Percentiles rank a stretch among this genome's conserved stretches.
These are phyloP conservation scores for Apotomis turbidana DNA, from an alignment of 2,888 invertebrate genomes.

Conservation along the genomic window DNA sequence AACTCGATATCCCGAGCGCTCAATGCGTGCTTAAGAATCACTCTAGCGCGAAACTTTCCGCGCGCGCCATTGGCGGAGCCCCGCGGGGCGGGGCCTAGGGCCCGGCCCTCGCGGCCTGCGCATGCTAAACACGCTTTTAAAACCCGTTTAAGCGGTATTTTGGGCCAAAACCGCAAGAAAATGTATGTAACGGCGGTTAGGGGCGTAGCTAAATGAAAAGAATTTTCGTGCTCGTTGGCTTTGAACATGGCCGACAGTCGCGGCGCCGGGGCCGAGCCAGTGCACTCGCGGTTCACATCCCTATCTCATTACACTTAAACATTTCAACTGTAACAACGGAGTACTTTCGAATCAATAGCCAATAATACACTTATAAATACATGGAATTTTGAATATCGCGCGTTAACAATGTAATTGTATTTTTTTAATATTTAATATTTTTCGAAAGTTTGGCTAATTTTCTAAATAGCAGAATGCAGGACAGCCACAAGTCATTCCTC, in stretches of 20 bases:
- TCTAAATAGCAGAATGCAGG: conserved; percentile 74
- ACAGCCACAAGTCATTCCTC: conserved; percentile 90
- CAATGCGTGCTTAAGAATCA: conserved; percentile 73
- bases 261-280: conserved; percentile 62
- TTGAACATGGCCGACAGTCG: conserved; percentile 78
- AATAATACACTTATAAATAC: not conserved
- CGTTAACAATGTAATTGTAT: conserved; percentile 17
- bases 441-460: conserved; percentile 14
- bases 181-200: conserved; percentile 78
- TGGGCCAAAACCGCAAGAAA: conserved; percentile 82
- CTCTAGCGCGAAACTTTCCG: conserved; percentile 66
- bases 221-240: conserved; percentile 75
- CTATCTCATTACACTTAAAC: no score
- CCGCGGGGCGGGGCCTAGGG: conserved; percentile 58
- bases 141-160: conserved; percentile 83
- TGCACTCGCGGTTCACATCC: no score
- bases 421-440: conserved; percentile 10
- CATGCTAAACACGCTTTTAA: conserved; percentile 81
- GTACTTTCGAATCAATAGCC: not conserved
- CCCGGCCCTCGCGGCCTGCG: conserved; percentile 70
- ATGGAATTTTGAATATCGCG: not conserved
- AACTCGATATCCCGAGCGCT: conserved; percentile 78
- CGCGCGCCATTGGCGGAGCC: conserved; percentile 60
- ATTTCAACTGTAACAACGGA: no score
- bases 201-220: conserved; percentile 81